Base-by-base conservation (phyloP, 2,113 vertebrate genomes). In the Nibea coibor region DNA sequence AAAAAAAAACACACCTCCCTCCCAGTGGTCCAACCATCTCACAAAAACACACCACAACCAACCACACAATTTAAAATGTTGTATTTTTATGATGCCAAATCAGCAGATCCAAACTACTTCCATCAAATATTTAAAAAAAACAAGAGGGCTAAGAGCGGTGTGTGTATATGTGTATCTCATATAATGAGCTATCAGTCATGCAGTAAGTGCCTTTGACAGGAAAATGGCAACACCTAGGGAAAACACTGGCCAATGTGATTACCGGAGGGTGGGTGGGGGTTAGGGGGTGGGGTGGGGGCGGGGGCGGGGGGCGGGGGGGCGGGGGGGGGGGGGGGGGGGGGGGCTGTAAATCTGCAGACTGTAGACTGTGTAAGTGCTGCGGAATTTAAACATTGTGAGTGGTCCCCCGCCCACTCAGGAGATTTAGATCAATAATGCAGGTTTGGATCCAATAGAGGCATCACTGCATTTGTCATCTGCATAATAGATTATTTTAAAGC, bases 181-280 rank as follows among this genome's bases (percentile, higher is more conserved):
- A 31, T 92, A 88, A 86, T 78, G 72, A 79, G 54, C 78, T 28
- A 92, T 93, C 80, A 92, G 73, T 92, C 89, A 87, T 69, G 48
- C 83, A 72, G 68, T 92, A 92, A 93, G 90, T 91, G 92, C 91
- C 81, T 80, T 43, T 50, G 84, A 88, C 86, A 78, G 86, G 75
- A 86, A 93, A 81, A 87, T 88, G 85, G 88, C 81, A 90, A 91
- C 87, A 92, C 91, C 87, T 82, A 81, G 87, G 89, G 87, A 92
- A 89, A 90, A 88, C 76, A 87, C 66, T 57, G 79, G 58, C 78
- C 84, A 78, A 79, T 82, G 84, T 85, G 86, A 93, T 92, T 92
- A 91, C 85, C 2, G 24, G 24, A 26, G 24, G 24, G 2, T n/a
- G 24, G 24, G 24, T 26, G 24, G 24, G 24, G 24, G n/a, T n/a